A percentile compares a stretch with the other conserved stretches of the same genome.
phyloP scores from a whole-genome alignment of 2,113 vertebrate genomes.

The Numenius arquata region DNA sequence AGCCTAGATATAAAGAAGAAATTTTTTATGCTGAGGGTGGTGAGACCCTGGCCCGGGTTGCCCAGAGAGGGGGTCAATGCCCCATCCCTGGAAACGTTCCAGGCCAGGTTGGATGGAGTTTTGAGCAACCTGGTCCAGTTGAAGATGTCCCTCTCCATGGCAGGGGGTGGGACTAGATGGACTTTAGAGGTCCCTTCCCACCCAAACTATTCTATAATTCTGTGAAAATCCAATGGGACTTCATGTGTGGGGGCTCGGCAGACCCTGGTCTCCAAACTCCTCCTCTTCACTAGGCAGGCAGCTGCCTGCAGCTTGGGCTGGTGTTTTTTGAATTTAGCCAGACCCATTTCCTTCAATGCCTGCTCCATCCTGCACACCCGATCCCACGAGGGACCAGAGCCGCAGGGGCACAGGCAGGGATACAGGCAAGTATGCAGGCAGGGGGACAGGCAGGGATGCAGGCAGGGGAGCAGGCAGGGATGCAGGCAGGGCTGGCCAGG shows the following conservation, averaged over 20 bases:
- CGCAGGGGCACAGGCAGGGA: background rate
- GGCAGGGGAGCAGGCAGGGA: background rate
- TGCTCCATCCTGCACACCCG: too few relatives aligned
- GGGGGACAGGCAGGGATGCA: background rate
- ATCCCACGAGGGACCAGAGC: background rate
- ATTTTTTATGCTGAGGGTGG: accelerated
- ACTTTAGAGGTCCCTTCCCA: background rate
- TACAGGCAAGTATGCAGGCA: too few relatives aligned
- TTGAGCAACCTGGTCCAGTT: accelerated
- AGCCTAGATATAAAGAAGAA: too few relatives aligned
- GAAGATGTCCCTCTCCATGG: accelerated
- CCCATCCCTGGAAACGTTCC: background rate
- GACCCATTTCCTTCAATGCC: accelerated
- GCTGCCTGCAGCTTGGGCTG: background rate
- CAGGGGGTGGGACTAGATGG: background rate
- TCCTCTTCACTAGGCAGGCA: background rate
- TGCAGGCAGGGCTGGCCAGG: background rate
- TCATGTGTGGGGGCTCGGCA: background rate
- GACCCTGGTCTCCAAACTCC: background rate
- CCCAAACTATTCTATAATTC: too few relatives aligned
- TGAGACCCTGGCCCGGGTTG: background rate
- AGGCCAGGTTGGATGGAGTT: accelerated
- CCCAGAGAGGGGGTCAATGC: background rate
- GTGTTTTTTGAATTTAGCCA: background rate
- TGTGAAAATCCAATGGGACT: background rate